These are phyloP conservation scores for Catostomus latipinnis DNA, from an alignment of 2,797 vertebrate genomes.

Conservation along the genomic window DNA sequence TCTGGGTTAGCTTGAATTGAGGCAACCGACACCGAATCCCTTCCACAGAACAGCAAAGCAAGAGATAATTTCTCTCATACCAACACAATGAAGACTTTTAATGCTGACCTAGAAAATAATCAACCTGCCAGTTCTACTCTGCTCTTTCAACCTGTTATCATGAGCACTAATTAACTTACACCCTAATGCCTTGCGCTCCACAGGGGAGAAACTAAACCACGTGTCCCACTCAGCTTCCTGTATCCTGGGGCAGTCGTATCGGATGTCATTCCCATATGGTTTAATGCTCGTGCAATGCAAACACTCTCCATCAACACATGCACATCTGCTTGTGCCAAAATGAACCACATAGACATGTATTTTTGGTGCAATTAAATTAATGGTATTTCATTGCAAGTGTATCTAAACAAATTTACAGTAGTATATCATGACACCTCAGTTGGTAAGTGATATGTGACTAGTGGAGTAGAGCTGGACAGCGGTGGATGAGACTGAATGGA, in stretches of 20 bases:
- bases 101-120: slow-evolving; percentile 33
- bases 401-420: background rate
- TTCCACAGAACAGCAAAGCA: background rate
- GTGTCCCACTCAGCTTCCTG: slow-evolving; percentile 39
- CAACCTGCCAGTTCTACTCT: slow-evolving; percentile 6
- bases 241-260: slow-evolving; percentile 42
- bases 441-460: slow-evolving; percentile 9
- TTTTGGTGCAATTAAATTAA: slow-evolving; percentile 20
- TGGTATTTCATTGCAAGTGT: slow-evolving; percentile 3
- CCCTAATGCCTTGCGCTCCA: slow-evolving; percentile 21
- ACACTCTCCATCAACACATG: slow-evolving; percentile 44
- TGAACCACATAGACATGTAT: slow-evolving; percentile 27
- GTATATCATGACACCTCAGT: background rate
- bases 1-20: slow-evolving; percentile 21
- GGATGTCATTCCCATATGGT: slow-evolving; percentile 43
- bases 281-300: slow-evolving; percentile 22
- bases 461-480: slow-evolving; percentile 9
- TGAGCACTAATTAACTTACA: slow-evolving; percentile 7
- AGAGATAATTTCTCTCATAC: background rate
- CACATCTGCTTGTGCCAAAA: slow-evolving; percentile 41
- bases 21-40: slow-evolving; percentile 17
- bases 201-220: slow-evolving; percentile 22
- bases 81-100: slow-evolving; percentile 20
- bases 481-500: slow-evolving; percentile 7
- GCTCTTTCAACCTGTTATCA: slow-evolving; percentile 23